Evolutionary conservation across 2,888 invertebrate species (phyloP), one percentile per base, ranked within the genome.

Genomic region (Myopa tessellatipennis): DNA sequence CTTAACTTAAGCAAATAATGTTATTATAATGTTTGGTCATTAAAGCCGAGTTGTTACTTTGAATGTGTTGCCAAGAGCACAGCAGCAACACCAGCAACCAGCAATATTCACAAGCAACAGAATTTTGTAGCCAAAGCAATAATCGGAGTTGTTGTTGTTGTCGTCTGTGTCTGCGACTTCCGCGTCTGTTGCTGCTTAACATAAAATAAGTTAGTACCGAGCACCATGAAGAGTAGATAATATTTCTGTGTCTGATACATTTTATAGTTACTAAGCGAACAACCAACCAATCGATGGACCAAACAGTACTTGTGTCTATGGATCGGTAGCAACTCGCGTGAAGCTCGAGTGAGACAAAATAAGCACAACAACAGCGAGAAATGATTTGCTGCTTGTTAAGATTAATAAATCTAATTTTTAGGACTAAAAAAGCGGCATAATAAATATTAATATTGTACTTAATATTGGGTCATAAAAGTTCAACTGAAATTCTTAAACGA

Each of bases 21-120:
- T 60, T 60, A 69, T 68, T 69, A 75, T 75, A 75, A 75, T 69
- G 60, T 40, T 38, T 69, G 55, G 12, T 14, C 69, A 68, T 69
- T 74, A 58, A 67, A 67, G 45, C 14, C 58, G 18, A 68, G 73
- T 55, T 55, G 55, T 55, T 55, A 55, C 5, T 55, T 55, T 55
- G 50, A 26, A 26, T 14, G 5, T 55, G 55, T 16, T 55, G 55
- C 55, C 45, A 45, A 45, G 10, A 6, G 10, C 7, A 45, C 45
- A 45, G 3, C 45, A 45, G 45, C 45, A 45, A 10, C 45, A 10
- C 45, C 45, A 45, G 7, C 45, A 45, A 45, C 45, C 45, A 45
- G 45, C 45, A 10, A 10, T 10, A 45, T 45, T 8, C 45, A 45
- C 45, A 45, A 6, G 10, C 45, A 45, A 45, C 45, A 45, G 6